These are phyloP conservation scores for Agelaius tricolor DNA, from an alignment of 2,113 vertebrate species.

Conservation along the genomic window DNA sequence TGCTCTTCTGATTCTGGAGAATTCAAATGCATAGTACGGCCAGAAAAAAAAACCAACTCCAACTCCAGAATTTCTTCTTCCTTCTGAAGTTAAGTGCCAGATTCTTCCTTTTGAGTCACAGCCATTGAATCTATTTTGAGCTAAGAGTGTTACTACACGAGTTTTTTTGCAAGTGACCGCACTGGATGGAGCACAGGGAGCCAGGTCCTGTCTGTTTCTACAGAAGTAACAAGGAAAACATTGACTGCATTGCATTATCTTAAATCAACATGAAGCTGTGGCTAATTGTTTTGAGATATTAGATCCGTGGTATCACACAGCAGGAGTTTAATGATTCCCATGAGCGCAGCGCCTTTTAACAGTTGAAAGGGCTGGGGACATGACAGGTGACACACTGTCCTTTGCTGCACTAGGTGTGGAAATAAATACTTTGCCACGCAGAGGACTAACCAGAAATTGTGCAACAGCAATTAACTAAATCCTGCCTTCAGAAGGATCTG, in stretches of 20 bases:
- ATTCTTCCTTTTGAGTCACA: neutral
- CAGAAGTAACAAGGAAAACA: neutral
- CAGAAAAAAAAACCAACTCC: neutral
- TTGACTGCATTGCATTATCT: neutral
- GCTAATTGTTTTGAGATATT: neutral
- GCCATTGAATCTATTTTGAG: neutral
- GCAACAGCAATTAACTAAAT: conserved; percentile 36
- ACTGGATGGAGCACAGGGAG: neutral
- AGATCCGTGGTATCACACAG: neutral
- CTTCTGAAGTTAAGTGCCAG: neutral
- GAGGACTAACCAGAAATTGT: conserved; percentile 30
- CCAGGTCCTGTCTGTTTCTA: neutral
- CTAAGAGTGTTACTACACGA: neutral
- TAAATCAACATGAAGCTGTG: neutral
- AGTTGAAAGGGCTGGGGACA: neutral
- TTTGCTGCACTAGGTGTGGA: conserved; percentile 10
- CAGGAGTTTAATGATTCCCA: neutral
- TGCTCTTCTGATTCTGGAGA: neutral
- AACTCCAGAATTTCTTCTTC: neutral
- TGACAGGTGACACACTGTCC: neutral
- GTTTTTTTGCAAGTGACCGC: neutral
- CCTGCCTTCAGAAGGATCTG: conserved; percentile 17
- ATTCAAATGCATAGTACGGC: neutral
- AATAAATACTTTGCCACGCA: neutral
- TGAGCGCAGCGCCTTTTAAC: neutral